phyloP scores from a whole-genome alignment of 2,888 invertebrate species.

The Cloeon dipterum region DNA sequence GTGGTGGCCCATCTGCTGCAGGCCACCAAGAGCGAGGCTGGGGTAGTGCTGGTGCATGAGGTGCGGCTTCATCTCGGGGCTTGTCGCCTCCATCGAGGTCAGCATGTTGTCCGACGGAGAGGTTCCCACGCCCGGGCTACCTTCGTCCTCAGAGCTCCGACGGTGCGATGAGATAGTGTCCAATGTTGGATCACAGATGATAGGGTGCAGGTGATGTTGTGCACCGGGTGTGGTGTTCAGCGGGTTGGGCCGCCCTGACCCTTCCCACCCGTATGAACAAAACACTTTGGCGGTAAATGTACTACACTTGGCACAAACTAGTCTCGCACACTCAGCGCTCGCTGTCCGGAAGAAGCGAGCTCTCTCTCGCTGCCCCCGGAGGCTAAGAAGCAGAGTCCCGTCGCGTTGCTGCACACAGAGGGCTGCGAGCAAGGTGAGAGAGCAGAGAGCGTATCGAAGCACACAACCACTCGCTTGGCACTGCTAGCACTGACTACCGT shows the following conservation, averaged over 20 bases:
- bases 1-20: not conserved
- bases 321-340: too few relatives aligned
- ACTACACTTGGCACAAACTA: too few relatives aligned
- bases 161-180: too few relatives aligned
- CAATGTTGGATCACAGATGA: not conserved
- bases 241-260: conserved; percentile 1
- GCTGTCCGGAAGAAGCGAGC: too few relatives aligned
- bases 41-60: conserved; percentile 1
- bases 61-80: not conserved
- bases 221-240: not conserved
- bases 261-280: conserved; percentile 1
- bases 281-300: conserved; percentile 1
- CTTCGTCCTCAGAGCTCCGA: not conserved
- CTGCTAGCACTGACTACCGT: too few relatives aligned
- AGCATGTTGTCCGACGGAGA: not conserved
- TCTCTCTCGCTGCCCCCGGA: too few relatives aligned
- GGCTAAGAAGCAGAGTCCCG: too few relatives aligned
- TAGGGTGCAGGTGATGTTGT: not conserved
- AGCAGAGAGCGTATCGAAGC: too few relatives aligned
- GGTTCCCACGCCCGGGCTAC: not conserved
- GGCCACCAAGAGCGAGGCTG: not conserved
- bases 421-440: too few relatives aligned
- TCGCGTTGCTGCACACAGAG: too few relatives aligned
- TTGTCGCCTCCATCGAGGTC: not conserved
- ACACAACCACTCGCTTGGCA: too few relatives aligned